phyloP scores from a whole-genome alignment of 2,888 invertebrate species.

The Drosophila prostipennis region DNA sequence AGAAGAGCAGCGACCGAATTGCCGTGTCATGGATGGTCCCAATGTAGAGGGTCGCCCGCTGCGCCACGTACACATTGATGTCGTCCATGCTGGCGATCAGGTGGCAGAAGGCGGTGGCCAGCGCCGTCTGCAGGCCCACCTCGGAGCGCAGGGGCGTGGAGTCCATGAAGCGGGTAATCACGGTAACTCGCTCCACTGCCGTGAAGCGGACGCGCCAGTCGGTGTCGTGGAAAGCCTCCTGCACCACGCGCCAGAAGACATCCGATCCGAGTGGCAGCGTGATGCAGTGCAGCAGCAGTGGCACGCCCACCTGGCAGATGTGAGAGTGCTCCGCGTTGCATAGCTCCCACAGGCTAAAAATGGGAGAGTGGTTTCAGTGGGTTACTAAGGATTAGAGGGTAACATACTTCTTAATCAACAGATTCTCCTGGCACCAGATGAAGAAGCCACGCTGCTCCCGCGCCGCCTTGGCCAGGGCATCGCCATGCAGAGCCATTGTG shows the following conservation, averaged over 20 bases:
- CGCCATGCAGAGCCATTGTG: constrained; percentile 95
- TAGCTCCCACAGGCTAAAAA: constrained; percentile 93
- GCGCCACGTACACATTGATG: constrained; percentile 96
- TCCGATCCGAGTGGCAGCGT: constrained; percentile 97
- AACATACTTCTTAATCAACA: constrained; percentile 94
- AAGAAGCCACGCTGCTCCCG: constrained; percentile 96
- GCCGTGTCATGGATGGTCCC: constrained; percentile 97
- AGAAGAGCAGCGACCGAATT: constrained; percentile 94
- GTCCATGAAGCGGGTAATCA: constrained; percentile 97
- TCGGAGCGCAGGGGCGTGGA: constrained; percentile 93
- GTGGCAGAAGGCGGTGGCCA: constrained; percentile 98
- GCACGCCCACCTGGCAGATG: constrained; percentile 96
- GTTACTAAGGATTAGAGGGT: fast-evolving
- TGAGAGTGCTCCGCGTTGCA: constrained; percentile 97
- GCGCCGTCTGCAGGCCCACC: constrained; percentile 93
- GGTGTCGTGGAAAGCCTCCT: constrained; percentile 95
- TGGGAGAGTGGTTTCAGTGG: neutral
- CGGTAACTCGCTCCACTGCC: constrained; percentile 97
- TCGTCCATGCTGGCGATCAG: constrained; percentile 98
- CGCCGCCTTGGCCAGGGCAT: constrained; percentile 93
- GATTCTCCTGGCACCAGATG: constrained; percentile 98
- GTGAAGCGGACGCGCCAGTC: constrained; percentile 96
- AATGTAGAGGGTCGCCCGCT: constrained; percentile 95
- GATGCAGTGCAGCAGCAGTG: constrained; percentile 96
- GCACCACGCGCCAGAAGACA: constrained; percentile 97